Conservation (phyloP, 2,888 invertebrate genomes). For the Drosophila bunnanda region DNA sequence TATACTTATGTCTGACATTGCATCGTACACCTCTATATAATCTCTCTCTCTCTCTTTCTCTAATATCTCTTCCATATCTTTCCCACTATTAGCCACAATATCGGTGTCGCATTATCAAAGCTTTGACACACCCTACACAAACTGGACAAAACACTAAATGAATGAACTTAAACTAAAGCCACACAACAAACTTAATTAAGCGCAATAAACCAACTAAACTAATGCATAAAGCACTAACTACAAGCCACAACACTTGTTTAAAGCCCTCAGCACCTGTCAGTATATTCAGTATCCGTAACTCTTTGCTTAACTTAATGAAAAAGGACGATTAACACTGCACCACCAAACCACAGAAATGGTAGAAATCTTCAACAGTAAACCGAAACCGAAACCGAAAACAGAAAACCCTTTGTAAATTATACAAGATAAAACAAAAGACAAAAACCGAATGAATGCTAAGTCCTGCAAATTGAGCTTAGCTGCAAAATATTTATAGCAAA, state of each 20-base stretch:
- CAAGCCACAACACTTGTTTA: slow-evolving; percentile 40
- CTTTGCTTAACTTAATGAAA: slow-evolving; percentile 26
- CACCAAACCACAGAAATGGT: slow-evolving; percentile 26
- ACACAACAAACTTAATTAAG: slow-evolving; percentile 48
- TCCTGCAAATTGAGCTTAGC: slow-evolving; percentile 71
- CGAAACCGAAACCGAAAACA: slow-evolving; percentile 13
- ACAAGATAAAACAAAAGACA: slow-evolving; percentile 44
- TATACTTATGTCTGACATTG: slow-evolving; percentile 20
- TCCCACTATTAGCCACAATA: slow-evolving; percentile 83
- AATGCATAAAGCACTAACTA: slow-evolving; percentile 30
- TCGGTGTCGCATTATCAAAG: slow-evolving; percentile 85
- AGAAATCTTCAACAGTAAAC: slow-evolving; percentile 26
- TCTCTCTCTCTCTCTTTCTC: slow-evolving; percentile 37
- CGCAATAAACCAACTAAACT: slow-evolving; percentile 17
- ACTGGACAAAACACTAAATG: slow-evolving; percentile 82
- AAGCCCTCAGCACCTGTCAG: slow-evolving; percentile 38
- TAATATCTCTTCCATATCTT: slow-evolving; percentile 69
- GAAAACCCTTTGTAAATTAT: slow-evolving; percentile 54
- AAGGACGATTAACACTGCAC: slow-evolving; percentile 22
- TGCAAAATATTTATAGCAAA: slow-evolving; percentile 35
- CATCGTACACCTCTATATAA: slow-evolving; percentile 29
- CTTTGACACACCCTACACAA: slow-evolving; percentile 83
- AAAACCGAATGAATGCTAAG: slow-evolving; percentile 38
- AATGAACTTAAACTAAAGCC: slow-evolving; percentile 24
- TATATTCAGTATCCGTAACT: slow-evolving; percentile 29